Base-by-base conservation (phyloP, 2,797 vertebrate species). In the Clarias fuscus region DNA sequence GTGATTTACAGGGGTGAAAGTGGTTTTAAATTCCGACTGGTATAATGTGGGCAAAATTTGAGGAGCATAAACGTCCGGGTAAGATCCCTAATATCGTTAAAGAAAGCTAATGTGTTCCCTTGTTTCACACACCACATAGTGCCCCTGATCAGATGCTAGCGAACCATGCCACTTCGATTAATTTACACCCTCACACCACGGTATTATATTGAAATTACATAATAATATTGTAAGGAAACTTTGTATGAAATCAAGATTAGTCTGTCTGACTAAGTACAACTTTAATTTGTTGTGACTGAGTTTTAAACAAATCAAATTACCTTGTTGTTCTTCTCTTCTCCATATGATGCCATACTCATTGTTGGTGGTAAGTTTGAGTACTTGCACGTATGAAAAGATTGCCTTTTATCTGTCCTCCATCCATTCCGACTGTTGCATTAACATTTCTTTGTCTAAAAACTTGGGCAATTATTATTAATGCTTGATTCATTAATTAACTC, bases 331-430 rank as follows among this genome's bases (percentile, higher is more conserved):
- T 95, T 92, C 92, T 82, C 96, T 95, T 96, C 93, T 93, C 93
- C 96, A 95, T 97, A 98, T 97, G 96, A 97, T 96, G 96, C 96
- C 97, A 96, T 96, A 96, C 95, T 95, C 96, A 97, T 95, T 97
- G 95, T 93, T 94, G 97, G 96, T 98, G 98, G 98, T 99, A 99
- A 98, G 98, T 99, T 96, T 95, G 95, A 96, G 94, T 94, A 95
- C 91, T 92, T 98, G 98, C 98, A 99, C 98, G 98, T 94, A 96
- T 97, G 93, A 96, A 97, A 97, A 96, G 94, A 94, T 96, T 94
- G 91, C 93, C 95, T 96, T 97, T 92, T 94, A 95, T 96, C 95
- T 96, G 96, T 96, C 96, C 96, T 90, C 93, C 92, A 94, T 87
- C 95, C 95, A 97, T 94, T 86, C 94, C 94, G 94, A 95, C 93